Evolutionary conservation across 2,888 invertebrate genomes (phyloP).

Genomic region (Rotaria magnacalcarata): DNA sequence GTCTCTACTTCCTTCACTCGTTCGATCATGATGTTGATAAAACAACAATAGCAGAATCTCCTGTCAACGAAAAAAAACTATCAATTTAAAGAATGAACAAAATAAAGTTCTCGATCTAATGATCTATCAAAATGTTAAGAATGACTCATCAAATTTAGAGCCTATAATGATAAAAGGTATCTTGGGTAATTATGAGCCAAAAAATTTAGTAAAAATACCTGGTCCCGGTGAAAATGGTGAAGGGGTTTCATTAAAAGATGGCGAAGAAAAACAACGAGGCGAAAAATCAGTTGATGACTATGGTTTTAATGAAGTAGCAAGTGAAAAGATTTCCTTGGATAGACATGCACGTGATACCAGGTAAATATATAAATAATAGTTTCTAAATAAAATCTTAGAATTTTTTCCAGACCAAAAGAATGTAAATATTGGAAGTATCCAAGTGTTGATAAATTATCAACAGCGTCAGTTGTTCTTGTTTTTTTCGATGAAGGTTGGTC

Average conservation of each 20-base stretch:
- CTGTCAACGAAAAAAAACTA: background rate
- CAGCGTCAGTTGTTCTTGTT: slow-evolving; percentile 84
- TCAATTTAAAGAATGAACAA: background rate
- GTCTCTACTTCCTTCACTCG: background rate
- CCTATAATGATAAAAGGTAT: slow-evolving; percentile 55
- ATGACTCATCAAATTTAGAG: background rate
- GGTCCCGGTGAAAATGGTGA: slow-evolving; percentile 61
- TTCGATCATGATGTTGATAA: background rate
- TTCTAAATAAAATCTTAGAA: slow-evolving; percentile 43
- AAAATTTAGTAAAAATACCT: slow-evolving; percentile 51
- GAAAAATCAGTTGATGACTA: slow-evolving; percentile 84
- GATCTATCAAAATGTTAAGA: background rate
- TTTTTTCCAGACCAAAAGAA: slow-evolving; percentile 66
- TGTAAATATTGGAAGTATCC: slow-evolving; percentile 90
- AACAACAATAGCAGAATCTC: background rate
- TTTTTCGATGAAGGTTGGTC: slow-evolving; percentile 73
- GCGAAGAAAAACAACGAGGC: slow-evolving; percentile 73
- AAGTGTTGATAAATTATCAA: slow-evolving; percentile 68
- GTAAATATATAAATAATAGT: slow-evolving; percentile 47
- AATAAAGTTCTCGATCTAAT: background rate
- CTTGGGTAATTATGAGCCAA: slow-evolving; percentile 77
- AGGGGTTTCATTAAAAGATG: slow-evolving; percentile 73
- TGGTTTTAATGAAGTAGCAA: slow-evolving; percentile 95
- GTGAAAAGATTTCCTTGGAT: slow-evolving; percentile 88
- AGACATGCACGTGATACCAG: slow-evolving; percentile 83